These are phyloP conservation scores for Panzeria rudis DNA, from an alignment of 2,888 invertebrate genomes.

Conservation along the genomic window DNA sequence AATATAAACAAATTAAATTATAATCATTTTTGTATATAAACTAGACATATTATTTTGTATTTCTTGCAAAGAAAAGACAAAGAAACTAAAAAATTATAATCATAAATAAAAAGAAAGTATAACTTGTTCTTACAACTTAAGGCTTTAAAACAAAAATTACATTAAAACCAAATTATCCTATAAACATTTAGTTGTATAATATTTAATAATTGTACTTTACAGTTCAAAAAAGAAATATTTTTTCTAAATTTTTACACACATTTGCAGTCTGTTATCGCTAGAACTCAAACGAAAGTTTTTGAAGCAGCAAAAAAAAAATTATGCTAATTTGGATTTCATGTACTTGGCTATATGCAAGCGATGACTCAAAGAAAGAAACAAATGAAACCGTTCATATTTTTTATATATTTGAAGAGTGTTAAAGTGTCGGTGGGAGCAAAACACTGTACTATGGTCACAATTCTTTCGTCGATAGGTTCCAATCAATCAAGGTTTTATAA, in stretches of 20 bases:
- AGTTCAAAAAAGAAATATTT: neutral
- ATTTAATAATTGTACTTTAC: neutral
- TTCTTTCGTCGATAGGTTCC: too few species aligned
- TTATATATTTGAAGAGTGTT: too few species aligned
- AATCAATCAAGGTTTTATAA: too few species aligned
- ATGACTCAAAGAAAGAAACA: neutral
- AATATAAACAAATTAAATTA: slow-evolving; percentile 2
- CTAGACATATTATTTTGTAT: slow-evolving; percentile 32
- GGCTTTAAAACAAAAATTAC: slow-evolving; percentile 58
- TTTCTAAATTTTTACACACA: neutral
- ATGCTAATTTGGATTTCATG: too few species aligned
- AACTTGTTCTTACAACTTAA: slow-evolving; percentile 67
- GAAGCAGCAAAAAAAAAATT: too few species aligned
- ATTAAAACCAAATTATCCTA: slow-evolving; percentile 48
- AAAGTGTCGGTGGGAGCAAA: too few species aligned
- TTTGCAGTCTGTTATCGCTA: too few species aligned
- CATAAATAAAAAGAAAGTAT: slow-evolving; percentile 49
- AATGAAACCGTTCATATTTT: neutral
- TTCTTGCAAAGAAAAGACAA: slow-evolving; percentile 59
- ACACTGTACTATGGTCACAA: too few species aligned
- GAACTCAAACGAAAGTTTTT: too few species aligned
- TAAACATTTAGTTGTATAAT: slow-evolving; percentile 13
- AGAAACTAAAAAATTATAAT: neutral
- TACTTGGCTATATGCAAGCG: neutral
- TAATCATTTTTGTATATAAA: slow-evolving; percentile 52